Evolutionary conservation across 2,113 vertebrate species (phyloP).

Genomic region (Amblyopsis rosae): DNA sequence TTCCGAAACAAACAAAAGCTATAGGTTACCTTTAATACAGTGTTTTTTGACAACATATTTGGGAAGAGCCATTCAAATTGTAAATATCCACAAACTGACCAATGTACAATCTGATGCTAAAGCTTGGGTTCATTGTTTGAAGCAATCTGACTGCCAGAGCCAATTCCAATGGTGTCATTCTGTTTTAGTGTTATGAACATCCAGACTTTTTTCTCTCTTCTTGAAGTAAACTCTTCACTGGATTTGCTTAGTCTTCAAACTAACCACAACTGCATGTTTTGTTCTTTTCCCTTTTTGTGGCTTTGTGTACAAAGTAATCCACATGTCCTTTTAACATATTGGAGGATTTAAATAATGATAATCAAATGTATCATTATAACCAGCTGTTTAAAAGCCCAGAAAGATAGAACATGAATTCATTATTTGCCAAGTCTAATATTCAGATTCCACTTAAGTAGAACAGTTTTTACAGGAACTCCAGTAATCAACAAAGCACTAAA

Average conservation of each 20-base stretch:
- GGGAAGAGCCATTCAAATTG: slow-evolving; percentile 8
- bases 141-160: slow-evolving; percentile 18
- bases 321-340: slow-evolving; percentile 9
- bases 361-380: slow-evolving; percentile 44
- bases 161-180: slow-evolving; percentile 47
- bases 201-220: slow-evolving; percentile 18
- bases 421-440: too few relatives aligned
- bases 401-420: too few relatives aligned
- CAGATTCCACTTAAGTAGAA: too few relatives aligned
- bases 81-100: slow-evolving; percentile 11
- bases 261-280: background rate
- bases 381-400: slow-evolving; percentile 10
- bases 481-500: too few relatives aligned
- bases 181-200: slow-evolving; percentile 37
- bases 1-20: slow-evolving; percentile 14
- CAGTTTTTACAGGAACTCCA: too few relatives aligned
- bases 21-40: slow-evolving; percentile 33
- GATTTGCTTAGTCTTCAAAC: too few relatives aligned
- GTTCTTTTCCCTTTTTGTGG: slow-evolving; percentile 8
- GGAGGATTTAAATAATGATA: background rate
- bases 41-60: slow-evolving; percentile 13
- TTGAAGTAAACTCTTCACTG: slow-evolving; percentile 1
- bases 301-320: slow-evolving; percentile 26
- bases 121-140: background rate
- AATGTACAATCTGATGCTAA: background rate